These are phyloP conservation scores for Ailurus styani DNA, from an alignment of 2,113 vertebrate genomes.

Conservation along the genomic window DNA sequence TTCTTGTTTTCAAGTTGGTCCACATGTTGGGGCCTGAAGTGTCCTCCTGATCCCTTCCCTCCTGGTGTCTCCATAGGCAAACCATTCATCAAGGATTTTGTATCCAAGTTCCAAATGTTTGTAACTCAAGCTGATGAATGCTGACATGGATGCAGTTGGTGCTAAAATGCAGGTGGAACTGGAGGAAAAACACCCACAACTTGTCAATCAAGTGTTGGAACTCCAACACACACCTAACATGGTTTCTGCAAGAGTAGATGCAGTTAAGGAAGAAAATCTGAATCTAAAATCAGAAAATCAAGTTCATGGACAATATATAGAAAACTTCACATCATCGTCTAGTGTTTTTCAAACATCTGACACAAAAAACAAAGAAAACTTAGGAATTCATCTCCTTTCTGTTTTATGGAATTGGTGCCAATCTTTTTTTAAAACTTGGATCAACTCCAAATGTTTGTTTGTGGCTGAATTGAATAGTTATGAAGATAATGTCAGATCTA, in stretches of 20 bases:
- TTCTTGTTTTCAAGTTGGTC: background rate
- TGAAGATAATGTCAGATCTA: conserved; percentile 64
- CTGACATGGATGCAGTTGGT: conserved; percentile 93
- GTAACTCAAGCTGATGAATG: conserved; percentile 89
- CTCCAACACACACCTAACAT: conserved; percentile 97
- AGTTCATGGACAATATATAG: conserved; percentile 97
- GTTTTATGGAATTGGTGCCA: conserved; percentile 75
- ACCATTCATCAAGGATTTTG: conserved; percentile 72
- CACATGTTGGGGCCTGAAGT: too few species aligned
- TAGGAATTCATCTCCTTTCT: conserved; percentile 64
- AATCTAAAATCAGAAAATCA: conserved; percentile 99
- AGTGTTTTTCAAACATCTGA: conserved; percentile 98
- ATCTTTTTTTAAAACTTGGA: conserved; percentile 68
- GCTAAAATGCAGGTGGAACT: conserved; percentile 95
- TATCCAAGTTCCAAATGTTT: conserved; percentile 75
- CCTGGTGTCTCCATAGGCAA: conserved; percentile 21
- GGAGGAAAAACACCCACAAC: conserved; percentile 84
- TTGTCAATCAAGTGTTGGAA: conserved; percentile 96
- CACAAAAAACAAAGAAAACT: conserved; percentile 97
- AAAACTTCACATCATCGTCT: conserved; percentile 97
- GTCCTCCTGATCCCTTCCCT: background rate
- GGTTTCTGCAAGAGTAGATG: conserved; percentile 94
- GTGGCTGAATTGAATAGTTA: conserved; percentile 73
- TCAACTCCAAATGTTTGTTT: conserved; percentile 76
- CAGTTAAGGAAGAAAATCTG: conserved; percentile 97